A percentile compares a stretch with the other conserved stretches of the same genome.
Evolutionary conservation across 2,888 invertebrate genomes (phyloP).

Genomic region (Amitus sp.): DNA sequence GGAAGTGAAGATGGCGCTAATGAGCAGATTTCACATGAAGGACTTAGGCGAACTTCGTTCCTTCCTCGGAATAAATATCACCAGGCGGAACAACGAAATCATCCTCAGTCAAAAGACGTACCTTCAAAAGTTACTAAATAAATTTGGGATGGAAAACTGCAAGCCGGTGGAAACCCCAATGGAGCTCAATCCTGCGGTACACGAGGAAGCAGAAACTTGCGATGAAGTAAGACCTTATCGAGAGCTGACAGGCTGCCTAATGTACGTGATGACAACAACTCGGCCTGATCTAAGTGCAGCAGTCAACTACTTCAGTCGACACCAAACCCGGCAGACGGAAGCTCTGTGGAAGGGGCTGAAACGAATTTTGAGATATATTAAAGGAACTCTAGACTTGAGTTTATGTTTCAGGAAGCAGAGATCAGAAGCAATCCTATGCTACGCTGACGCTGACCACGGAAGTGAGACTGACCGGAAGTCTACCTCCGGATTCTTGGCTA

Average conservation of each 20-base stretch:
- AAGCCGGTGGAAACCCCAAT: conserved; percentile 42
- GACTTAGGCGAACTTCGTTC: conserved; percentile 42
- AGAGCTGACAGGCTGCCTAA: conserved; percentile 28
- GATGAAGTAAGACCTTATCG: not conserved
- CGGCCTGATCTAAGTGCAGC: conserved; percentile 23
- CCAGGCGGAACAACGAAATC: conserved; percentile 30
- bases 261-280: conserved; percentile 32
- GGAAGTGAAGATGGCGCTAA: conserved; percentile 35
- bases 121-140: conserved; percentile 40
- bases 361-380: conserved; percentile 20
- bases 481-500: conserved; percentile 48
- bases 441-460: too few species aligned
- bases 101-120: conserved; percentile 42
- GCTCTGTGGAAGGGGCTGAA: conserved; percentile 24
- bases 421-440: not conserved
- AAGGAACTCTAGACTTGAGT: conserved; percentile 25
- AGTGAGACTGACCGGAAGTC: conserved; percentile 39
- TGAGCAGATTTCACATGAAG: conserved; percentile 43
- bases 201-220: too few species aligned
- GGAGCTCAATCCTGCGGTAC: conserved; percentile 23
- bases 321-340: conserved; percentile 26
- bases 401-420: conserved; percentile 1
- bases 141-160: conserved; percentile 46
- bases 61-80: conserved; percentile 48
- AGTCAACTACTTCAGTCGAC: conserved; percentile 26